Evolutionary conservation across 2,797 vertebrate genomes (phyloP), one percentile per base, ranked within the genome.

Genomic region (Centropyge bicolor): DNA sequence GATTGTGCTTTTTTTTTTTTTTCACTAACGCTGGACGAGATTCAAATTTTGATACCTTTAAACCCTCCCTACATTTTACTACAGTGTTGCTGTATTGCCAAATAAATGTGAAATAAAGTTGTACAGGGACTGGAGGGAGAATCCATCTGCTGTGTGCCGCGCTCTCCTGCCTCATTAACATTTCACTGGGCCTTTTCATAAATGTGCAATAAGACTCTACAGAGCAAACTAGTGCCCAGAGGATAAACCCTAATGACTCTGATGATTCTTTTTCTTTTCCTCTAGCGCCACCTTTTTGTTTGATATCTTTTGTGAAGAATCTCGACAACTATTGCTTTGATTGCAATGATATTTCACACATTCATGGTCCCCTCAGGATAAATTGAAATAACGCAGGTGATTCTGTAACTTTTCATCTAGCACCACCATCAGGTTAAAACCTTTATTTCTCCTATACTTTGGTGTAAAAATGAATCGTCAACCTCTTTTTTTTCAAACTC

Each of bases 1-100:
- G 66, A 67, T 65, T 68, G 41, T 64, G 41, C 51, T 85, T 82
- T n/a, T n/a, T n/a, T n/a, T n/a, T n/a, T n/a, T n/a, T n/a, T n/a
- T 74, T 79, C 61, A 73, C 36, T 27, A 24, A 67, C 4, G 19
- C 48, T 55, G 35, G 62, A 72, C 59, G 49, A 57, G 48, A 76
- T 72, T 81, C 54, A 74, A 68, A 62, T 51, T 65, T 35, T 74
- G 73, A 78, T 66, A 74, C 81, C 56, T 78, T 82, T 65, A 81
- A 85, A 81, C 72, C 52, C 41, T 66, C 54, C 9, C 22, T 68
- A 40, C 36, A 70, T 85, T 77, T 83, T 63, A 84, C 59, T 45
- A 45, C 76, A 69, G 41, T 41, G 38, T 31, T 13, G 38, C 40
- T n/a, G 56, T 12, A n/a, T 54, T 68, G 76, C 70, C 70, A 82